Base-by-base conservation (phyloP, 2,113 vertebrate genomes). In the Platanista minor region DNA sequence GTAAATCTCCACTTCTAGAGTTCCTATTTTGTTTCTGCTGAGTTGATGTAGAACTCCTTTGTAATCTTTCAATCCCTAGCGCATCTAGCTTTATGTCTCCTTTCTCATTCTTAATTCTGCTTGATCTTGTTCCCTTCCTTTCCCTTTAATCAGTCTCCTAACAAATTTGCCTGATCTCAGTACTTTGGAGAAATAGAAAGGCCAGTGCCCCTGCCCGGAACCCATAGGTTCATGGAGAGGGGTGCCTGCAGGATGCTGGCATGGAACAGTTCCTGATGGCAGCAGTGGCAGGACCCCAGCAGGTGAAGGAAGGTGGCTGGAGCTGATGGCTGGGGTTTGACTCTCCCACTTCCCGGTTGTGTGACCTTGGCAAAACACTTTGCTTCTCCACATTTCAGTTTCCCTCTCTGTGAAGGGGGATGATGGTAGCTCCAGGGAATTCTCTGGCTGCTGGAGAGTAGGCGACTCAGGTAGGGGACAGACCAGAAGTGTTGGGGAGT, bases 221-320 rank as follows among this genome's bases (percentile, higher is more conserved):
- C 14, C 25, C 36, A 4, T 0, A n/a, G 74, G 33, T 12, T n/a
- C 8, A 18, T 2, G n/a, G 49, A 57, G 12, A 74, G 18, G 52
- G 67, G 21, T 1, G 1, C 20, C 46, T 3, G 11, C 1, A 8
- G 75, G 43, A 74, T 31, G 9, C 36, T 5, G 49, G 49, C 3
- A 0, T 0, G 7, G 3, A 33, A 29, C 46, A 64, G 39, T 23
- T 66, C 66, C 18, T 27, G 77, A 31, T 39, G 77, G 17, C 0
- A 0, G 41, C 1, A 0, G 39, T 0, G 8, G 8, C 29, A 39
- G 82, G 71, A 41, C 1, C 6, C 20, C 12, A 20, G 72, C 0
- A 0, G 49, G 62, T 12, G 11, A 13, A 64, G 49, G n/a, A 25
- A 66, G n/a, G 41, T 13, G 6, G 88, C 23, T 8, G 64, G 46